Evolutionary conservation across 2,797 vertebrate species (phyloP), one percentile per base, ranked within the genome.

Genomic region (Dicrostonyx torquatus): DNA sequence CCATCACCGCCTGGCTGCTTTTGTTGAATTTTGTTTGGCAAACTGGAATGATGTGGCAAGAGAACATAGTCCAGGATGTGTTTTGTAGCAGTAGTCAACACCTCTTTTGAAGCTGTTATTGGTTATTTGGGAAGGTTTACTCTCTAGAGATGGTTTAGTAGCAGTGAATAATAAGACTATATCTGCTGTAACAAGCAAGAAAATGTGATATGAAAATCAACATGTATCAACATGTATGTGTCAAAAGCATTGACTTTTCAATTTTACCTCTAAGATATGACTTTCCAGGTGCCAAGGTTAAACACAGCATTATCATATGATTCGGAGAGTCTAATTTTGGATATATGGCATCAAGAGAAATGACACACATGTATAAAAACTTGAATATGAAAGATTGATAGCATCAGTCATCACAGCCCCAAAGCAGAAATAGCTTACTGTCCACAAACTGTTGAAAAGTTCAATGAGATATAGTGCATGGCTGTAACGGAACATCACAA

Each of bases 171-270:
- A 78, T n/a, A 22, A 77, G 37, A n/a, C 15, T 37, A 62, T 5
- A 15, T 40, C 13, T 80, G 62, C 12, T 37, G 24, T 2, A 50
- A 43, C 2, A 82, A 45, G 37, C 7, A 72, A 13, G 13, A 4
- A 37, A 45, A 18, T 29, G 31, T 53, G 20, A 40, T 5, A 4
- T 53, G 62, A 66, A 55, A 40, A 15, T 50, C 26, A 45, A 45
- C 9, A 8, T 2, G 0, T 45, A 15, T 50, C 26, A 45, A 45
- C 9, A 8, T 2, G 0, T 45, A 34, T 50, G 12, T 37, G 11
- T 34, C 7, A 43, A 45, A 60, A 70, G 5, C 40, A 43, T 37
- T 94, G 10, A 10, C 1, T 80, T 76, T 73, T 85, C 26, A 24
- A n/a, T 48, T 55, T n/a, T 48, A 18, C 53, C 73, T 94, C 48